Conservation (phyloP, 2,113 vertebrate genomes). For the Otocyon megalotis region DNA sequence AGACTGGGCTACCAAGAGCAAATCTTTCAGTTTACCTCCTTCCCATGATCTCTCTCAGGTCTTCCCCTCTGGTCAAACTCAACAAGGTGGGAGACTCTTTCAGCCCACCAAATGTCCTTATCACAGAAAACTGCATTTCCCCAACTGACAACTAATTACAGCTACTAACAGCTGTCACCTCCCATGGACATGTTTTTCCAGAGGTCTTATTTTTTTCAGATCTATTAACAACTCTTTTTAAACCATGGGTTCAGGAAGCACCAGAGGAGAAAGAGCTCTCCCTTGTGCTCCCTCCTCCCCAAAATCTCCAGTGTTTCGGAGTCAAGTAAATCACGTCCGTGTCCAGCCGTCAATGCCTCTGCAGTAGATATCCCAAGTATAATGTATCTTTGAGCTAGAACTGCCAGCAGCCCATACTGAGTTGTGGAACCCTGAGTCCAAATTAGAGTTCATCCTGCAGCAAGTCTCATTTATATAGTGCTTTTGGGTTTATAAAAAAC, state of each 20-base stretch:
- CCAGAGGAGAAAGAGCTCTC: neutral
- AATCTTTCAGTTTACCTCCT: neutral
- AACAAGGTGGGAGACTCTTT: neutral
- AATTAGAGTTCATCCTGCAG: neutral
- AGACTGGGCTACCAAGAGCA: neutral
- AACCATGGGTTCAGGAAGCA: neutral
- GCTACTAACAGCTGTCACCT: neutral
- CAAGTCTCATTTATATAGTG: conserved; percentile 40
- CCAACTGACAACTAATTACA: neutral
- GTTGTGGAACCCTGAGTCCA: neutral
- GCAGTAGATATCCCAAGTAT: neutral
- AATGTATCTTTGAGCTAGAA: neutral
- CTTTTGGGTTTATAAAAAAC: conserved; percentile 56
- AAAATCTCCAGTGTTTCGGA: neutral
- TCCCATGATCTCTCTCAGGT: neutral
- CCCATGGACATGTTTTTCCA: neutral
- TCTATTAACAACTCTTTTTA: conserved; percentile 48
- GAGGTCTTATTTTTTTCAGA: neutral
- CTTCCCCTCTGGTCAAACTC: neutral
- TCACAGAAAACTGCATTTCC: neutral
- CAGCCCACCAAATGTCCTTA: neutral
- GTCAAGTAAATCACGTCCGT: neutral
- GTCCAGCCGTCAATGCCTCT: neutral
- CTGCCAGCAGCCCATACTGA: neutral
- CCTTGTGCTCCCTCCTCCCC: neutral